Evolutionary conservation across 2,888 invertebrate species (phyloP), one percentile per base, ranked within the genome.

Genomic region (Cheilosia grossa): DNA sequence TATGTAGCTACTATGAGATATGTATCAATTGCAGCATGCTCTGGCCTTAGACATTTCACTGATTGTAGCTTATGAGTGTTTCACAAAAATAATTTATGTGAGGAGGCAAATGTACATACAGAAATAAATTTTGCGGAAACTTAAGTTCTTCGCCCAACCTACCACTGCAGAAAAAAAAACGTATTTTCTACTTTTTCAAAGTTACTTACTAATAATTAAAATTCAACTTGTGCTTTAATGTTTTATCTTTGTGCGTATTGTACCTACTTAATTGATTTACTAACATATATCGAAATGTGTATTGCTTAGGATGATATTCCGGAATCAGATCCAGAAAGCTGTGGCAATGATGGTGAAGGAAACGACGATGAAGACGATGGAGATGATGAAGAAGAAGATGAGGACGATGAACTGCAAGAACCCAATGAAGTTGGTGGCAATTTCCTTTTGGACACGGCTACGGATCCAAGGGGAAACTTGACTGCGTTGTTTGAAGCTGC

Each of bases 401-500:
- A 91, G 6, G 91, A 92, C 74, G 92, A 92, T 73, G 92, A 92
- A 70, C 86, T 89, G 69, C 89, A 88, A 77, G 91, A 91, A 88
- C 89, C 91, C 17, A 89, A 88, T 77, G 90, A 90, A 85, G 89
- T 90, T 59, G 89, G 90, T 53, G 91, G 91, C 19, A 90, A 90
- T 87, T 92, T 92, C 79, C 87, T 91, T 54, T 92, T 94, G 87
- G 94, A 94, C 89, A 92, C 94, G 40, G 89, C 89, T 59, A 90
- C 89, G 59, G 91, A 91, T 87, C 91, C 91, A 64, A 89, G 89
- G 81, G 90, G 90, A 66, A 91, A 98, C 89, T 94, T 99, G 82
- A 98, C 98, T 93, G 98, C 98, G 87, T 94, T 99, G 88, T 94
- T 98, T 87, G 98, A 98, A 93, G 98, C 98, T 90, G 98, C 98